Base-by-base conservation (phyloP, 2,888 invertebrate genomes). In the Nebria salina region DNA sequence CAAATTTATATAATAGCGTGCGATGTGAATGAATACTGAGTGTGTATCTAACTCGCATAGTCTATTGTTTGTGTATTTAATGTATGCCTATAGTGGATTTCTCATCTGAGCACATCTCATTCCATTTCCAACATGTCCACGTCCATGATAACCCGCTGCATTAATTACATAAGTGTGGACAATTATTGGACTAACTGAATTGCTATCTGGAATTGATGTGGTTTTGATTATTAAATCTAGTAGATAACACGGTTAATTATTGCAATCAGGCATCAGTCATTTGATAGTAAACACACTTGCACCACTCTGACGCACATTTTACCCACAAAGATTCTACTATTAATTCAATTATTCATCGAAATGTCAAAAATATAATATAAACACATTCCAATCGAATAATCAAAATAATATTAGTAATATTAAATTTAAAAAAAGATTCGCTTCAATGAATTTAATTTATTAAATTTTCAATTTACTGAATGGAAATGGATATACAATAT, bases 121-220 rank as follows among this genome's bases (percentile, higher is more conserved):
- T 54, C 54, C 54, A 43, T 6, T 43, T 43, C 43, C 43, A 43
- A 43, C 43, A 54, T 54, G 54, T 54, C 54, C 13, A 13, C 54
- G 54, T 54, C 54, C 54, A 54, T 54, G 54, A 54, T 54, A 8
- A 54, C 54, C 7, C 8, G 13, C 54, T 54, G 54, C 54, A 54
- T 54, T 54, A 54, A 54, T 54, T 54, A 54, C 54, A 54, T 54
- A 54, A 54, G 54, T 54, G 54, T 13, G 54, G 54, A 54, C 54
- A 54, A 54, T 54, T 54, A 54, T 54, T 54, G 54, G 54, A 54
- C 54, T 54, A 54, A 54, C 54, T 54, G 54, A 54, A 54, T 54
- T 54, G 54, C 54, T 54, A 54, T 54, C 54, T 54, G 54, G 54
- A 54, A 54, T 54, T 54, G 54, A 54, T 54, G 54, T 54, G 54